Percentiles rank a stretch among this genome's conserved stretches.
phyloP scores from a whole-genome alignment of 2,797 vertebrate species.

The Ctenochaetus hawaiiensis region DNA sequence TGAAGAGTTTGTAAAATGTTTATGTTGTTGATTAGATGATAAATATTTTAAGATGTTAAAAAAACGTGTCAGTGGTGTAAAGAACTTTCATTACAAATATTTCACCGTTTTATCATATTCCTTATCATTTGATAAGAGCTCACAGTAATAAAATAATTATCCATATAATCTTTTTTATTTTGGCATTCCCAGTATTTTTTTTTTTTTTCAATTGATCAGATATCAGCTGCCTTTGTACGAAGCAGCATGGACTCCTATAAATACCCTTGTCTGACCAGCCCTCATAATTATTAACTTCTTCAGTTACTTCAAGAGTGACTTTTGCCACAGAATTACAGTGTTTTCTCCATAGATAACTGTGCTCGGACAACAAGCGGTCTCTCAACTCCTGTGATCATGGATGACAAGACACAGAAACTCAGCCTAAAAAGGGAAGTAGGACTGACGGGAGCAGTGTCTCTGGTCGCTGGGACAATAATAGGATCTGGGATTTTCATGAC shows the following conservation, averaged over 20 bases:
- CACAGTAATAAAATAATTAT: not conserved
- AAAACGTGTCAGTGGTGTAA: no score
- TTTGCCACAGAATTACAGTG: conserved; percentile 33
- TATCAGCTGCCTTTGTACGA: not conserved
- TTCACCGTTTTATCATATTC: not conserved
- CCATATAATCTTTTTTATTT: not conserved
- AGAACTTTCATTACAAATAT: not conserved
- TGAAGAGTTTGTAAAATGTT: conserved; percentile 15
- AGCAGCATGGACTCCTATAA: not conserved
- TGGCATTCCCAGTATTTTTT: not conserved
- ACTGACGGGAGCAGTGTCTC: conserved; percentile 87
- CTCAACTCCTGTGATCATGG: conserved; percentile 25
- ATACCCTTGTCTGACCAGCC: not conserved
- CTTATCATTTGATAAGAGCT: not conserved
- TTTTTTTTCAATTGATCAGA: not conserved
- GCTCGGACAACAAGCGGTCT: not conserved
- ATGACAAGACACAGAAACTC: conserved; percentile 69
- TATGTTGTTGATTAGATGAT: not conserved
- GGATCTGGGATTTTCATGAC: conserved; percentile 94
- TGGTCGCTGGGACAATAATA: conserved; percentile 91
- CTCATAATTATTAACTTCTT: conserved; percentile 78
- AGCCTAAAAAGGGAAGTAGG: conserved; percentile 87
- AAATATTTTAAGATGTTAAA: not conserved
- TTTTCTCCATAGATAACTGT: not conserved
- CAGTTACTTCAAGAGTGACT: conserved; percentile 51